Conservation (phyloP, 2,113 vertebrate genomes). For the Gulo gulo region DNA sequence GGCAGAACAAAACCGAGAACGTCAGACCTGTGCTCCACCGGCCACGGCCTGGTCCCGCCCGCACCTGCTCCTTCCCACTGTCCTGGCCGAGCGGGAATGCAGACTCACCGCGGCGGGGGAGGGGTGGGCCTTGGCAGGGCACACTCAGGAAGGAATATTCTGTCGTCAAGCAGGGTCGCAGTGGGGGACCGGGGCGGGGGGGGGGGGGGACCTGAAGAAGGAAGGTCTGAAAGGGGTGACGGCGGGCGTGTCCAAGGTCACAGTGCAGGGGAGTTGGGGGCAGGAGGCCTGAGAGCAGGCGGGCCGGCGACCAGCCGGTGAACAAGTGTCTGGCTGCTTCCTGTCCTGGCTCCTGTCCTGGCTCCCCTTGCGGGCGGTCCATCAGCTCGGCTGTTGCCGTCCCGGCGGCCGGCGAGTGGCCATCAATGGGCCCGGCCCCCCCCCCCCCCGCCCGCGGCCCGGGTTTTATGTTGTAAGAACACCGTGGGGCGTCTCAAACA, state of each 20-base stretch:
- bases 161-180: not conserved
- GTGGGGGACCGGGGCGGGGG: not conserved
- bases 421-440: not conserved
- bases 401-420: not conserved
- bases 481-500: slow-evolving; percentile 42
- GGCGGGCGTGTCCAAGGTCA: not conserved
- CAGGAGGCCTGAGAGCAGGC: not conserved
- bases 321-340: slow-evolving; percentile 6
- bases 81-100: not conserved
- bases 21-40: fast-evolving
- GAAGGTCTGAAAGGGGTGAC: not conserved
- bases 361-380: not conserved
- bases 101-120: not conserved
- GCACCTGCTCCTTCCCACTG: not conserved
- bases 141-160: not conserved
- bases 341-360: not conserved
- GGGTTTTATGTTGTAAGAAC: slow-evolving; percentile 57
- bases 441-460: not conserved
- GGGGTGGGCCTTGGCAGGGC: fast-evolving
- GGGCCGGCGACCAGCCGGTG: not conserved
- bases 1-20: not conserved
- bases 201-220: not conserved
- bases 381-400: slow-evolving; percentile 42
- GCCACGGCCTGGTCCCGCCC: fast-evolving
- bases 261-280: fast-evolving